Evolutionary conservation across 2,113 vertebrate species (phyloP), one percentile per base, ranked within the genome.

Genomic region (Corynorhinus townsendii): DNA sequence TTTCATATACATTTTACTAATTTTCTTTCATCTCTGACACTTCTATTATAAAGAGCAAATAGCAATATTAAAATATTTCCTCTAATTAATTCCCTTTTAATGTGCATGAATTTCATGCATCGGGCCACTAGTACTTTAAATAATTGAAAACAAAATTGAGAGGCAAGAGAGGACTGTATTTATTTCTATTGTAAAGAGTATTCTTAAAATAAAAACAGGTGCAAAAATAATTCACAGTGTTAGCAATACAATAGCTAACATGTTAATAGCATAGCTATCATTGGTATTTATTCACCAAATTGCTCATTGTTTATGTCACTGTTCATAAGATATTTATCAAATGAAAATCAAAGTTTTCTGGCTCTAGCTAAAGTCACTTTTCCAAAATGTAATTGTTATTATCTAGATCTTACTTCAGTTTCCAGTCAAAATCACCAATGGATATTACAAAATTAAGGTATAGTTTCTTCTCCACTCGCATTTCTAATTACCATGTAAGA

Each of bases 401-500:
- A 81, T 49, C 35, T 86, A 38, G 11, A 87, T 76, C 40, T 94
- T 86, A 62, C 73, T 66, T 93, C 66, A 85, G 33, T 93, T 95
- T 93, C 66, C 22, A 82, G 62, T 93, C 28, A 88, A 75, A 93
- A 90, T 45, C 62, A 86, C 43, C 5, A 68, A 52, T 68, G 33
- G 43, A 38, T 69, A 86, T 68, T 84, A 59, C 8, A 86, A 91
- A 95, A 91, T 93, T 89, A 93, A 91, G 56, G 64, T 94, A 85
- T 2, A 90, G 69, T 69, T 79, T 45, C 68, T 86, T 93, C 33
- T 95, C 47, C 73, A 84, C 85, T 91, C 80, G 28, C 89, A 81
- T 85, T 56, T 88, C 35, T 40, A 87, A 82, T 76, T 94, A 91
- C 38, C 30, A 54, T 47, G 35, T n/a, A 84, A 30, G 11, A 80